Percentiles rank a stretch among this genome's conserved stretches.
phyloP scores from a whole-genome alignment of 2,797 vertebrate species.

The Yasuhikotakia modesta region DNA sequence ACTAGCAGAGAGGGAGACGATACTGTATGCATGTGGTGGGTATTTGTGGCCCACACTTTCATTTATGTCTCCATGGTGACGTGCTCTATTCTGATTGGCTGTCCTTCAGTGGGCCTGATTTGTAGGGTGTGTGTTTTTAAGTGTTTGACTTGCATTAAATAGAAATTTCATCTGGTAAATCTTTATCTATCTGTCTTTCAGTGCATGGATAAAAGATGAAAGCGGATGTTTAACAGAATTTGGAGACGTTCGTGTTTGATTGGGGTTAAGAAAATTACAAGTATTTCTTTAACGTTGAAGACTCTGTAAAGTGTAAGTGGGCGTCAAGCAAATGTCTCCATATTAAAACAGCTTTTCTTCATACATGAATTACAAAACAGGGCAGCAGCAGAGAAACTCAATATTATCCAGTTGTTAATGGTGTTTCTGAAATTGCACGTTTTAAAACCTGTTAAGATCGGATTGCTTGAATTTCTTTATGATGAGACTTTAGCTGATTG shows the following conservation, averaged over 20 bases:
- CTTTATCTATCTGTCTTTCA: too few species aligned
- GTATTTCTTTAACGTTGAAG: background rate
- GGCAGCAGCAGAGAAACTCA: background rate
- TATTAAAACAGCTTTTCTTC: background rate
- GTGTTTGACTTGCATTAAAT: background rate
- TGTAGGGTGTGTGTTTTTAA: background rate
- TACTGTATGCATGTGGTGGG: constrained; percentile 5
- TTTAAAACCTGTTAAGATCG: background rate
- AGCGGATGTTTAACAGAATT: background rate
- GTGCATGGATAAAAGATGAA: too few species aligned
- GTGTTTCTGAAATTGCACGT: background rate
- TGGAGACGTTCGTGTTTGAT: background rate
- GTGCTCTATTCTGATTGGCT: constrained; percentile 3
- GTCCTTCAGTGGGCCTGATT: background rate
- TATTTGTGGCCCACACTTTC: constrained; percentile 1
- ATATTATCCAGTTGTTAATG: background rate
- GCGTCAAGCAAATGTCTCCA: background rate
- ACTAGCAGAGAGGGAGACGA: constrained; percentile 16
- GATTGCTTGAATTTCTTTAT: background rate
- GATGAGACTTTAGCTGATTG: background rate
- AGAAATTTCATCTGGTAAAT: background rate
- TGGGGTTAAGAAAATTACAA: background rate
- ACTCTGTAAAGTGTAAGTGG: background rate
- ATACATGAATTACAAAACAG: background rate
- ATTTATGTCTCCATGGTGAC: constrained; percentile 33